Percentiles rank a stretch among this genome's conserved stretches.
Conservation (phyloP, 2,888 invertebrate species). For the Campoletis raptor region DNA sequence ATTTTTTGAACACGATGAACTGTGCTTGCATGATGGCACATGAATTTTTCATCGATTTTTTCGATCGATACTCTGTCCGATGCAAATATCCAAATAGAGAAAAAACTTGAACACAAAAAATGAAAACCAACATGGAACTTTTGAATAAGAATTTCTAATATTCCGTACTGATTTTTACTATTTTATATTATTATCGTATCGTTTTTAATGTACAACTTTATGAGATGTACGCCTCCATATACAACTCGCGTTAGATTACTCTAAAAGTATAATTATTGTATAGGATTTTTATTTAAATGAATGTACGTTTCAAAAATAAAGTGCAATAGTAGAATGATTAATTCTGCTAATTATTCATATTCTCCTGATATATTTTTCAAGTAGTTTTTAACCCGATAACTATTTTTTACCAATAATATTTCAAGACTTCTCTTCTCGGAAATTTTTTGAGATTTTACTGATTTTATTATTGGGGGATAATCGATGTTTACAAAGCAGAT, state of each 20-base stretch:
- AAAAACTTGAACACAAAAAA: background rate
- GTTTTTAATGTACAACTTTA: constrained; percentile 73
- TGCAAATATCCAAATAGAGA: constrained; percentile 64
- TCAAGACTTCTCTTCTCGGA: background rate
- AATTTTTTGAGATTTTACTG: background rate
- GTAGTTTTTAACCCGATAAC: background rate
- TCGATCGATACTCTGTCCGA: constrained; percentile 49
- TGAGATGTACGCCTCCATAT: constrained; percentile 68
- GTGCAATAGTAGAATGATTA: constrained; percentile 77
- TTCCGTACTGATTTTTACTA: constrained; percentile 80
- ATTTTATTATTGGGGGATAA: background rate
- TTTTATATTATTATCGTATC: constrained; percentile 77
- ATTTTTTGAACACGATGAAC: constrained; percentile 35
- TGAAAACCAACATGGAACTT: constrained; percentile 40
- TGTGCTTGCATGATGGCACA: constrained; percentile 2
- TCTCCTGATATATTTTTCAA: background rate
- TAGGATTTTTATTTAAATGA: constrained; percentile 80
- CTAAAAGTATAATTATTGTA: constrained; percentile 75
- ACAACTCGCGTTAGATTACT: constrained; percentile 60
- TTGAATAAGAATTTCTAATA: constrained; percentile 74
- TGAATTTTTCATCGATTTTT: constrained; percentile 7
- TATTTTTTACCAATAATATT: background rate
- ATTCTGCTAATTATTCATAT: background rate
- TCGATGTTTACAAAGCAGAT: background rate
- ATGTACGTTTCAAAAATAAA: constrained; percentile 78